These are phyloP conservation scores for Hyperoodon ampullatus DNA, from an alignment of 2,113 vertebrate genomes.

Conservation along the genomic window DNA sequence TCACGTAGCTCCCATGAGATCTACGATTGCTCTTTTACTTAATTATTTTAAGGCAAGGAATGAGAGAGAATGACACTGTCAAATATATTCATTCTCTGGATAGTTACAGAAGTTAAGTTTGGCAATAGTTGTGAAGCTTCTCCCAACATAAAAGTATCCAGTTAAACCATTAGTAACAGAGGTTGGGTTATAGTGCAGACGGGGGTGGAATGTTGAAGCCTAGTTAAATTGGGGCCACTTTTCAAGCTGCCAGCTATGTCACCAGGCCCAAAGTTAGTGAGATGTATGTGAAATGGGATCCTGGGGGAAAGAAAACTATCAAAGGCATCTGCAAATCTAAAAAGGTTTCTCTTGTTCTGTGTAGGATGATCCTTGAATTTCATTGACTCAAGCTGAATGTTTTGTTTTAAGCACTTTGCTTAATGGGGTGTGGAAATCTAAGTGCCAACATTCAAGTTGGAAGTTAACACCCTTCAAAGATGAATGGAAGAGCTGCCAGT, in stretches of 20 bases:
- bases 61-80: neutral
- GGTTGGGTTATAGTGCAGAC: neutral
- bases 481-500: neutral
- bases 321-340: constrained; percentile 55
- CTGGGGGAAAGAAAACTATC: constrained; percentile 24
- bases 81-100: constrained; percentile 29
- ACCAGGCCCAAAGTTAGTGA: neutral
- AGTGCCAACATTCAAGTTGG: constrained; percentile 38
- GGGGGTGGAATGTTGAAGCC: neutral
- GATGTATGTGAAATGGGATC: constrained; percentile 15
- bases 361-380: constrained; percentile 68
- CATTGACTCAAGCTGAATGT: constrained; percentile 41
- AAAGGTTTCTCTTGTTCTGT: constrained; percentile 49
- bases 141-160: constrained; percentile 24
- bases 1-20: neutral
- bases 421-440: constrained; percentile 68
- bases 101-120: constrained; percentile 34
- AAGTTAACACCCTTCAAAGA: constrained; percentile 69
- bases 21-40: constrained; percentile 14
- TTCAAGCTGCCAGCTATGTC: constrained; percentile 37
- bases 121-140: neutral
- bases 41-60: neutral
- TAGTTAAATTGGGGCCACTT: constrained; percentile 5
- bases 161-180: constrained; percentile 25
- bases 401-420: constrained; percentile 69